Conservation (phyloP, 64 coral and sea anemone genomes). For the Actinia equina region DNA sequence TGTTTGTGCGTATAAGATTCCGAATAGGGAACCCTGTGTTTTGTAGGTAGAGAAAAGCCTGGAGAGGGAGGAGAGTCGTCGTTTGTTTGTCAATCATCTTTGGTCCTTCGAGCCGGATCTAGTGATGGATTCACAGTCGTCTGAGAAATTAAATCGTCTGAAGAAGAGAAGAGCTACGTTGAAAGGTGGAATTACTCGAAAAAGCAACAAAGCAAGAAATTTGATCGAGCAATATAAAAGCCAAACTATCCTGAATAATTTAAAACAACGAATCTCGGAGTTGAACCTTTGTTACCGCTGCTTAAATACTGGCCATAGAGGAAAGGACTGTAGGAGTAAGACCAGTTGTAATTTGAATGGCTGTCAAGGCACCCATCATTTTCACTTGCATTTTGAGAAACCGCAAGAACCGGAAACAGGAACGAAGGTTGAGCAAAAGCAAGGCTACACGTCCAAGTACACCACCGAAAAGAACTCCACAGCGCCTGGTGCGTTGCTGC, state of each 20-base stretch:
- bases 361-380: conserved; percentile 17
- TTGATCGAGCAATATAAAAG: background rate
- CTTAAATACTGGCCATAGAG: background rate
- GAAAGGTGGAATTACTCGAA: conserved; percentile 12
- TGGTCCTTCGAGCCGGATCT: conserved; percentile 20
- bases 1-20: too few species aligned
- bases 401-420: background rate
- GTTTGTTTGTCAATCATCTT: background rate
- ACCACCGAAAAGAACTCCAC: background rate
- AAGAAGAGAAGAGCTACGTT: conserved; percentile 1
- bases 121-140: background rate
- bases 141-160: background rate
- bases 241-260: conserved; percentile 20
- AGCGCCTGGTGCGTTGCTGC: background rate
- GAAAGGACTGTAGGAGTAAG: background rate
- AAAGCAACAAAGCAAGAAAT: background rate
- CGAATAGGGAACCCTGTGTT: background rate
- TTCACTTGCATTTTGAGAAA: conserved; percentile 27
- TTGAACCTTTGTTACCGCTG: background rate
- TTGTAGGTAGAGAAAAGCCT: too few species aligned
- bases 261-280: background rate
- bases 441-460: background rate
- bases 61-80: too few species aligned
- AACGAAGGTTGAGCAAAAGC: background rate
- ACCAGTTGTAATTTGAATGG: background rate